Evolutionary conservation across 2,113 vertebrate species (phyloP).

Genomic region (Martes martes): DNA sequence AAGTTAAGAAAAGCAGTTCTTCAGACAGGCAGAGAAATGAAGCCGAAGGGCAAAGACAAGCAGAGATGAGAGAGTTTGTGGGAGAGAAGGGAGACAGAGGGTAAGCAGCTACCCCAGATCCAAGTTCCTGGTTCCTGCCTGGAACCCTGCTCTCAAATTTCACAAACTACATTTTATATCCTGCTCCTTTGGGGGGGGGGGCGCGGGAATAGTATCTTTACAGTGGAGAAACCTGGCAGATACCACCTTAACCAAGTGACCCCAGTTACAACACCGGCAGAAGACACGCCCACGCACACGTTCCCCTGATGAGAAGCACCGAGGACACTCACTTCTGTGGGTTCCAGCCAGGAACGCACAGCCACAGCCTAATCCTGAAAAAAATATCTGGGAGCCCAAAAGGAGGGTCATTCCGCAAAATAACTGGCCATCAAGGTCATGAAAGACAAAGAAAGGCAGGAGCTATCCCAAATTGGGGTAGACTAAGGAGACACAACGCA

Average conservation of each 20-base stretch:
- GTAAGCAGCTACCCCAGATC: neutral
- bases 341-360: neutral
- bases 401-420: neutral
- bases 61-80: neutral
- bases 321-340: neutral
- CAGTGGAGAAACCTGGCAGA: neutral
- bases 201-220: accelerated
- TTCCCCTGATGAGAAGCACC: neutral
- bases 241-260: neutral
- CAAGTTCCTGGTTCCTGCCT: neutral
- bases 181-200: neutral
- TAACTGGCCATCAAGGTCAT: neutral
- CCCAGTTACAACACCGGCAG: neutral
- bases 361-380: neutral
- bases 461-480: neutral
- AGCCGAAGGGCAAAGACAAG: neutral
- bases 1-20: neutral
- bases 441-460: neutral
- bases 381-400: neutral
- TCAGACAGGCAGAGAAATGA: neutral
- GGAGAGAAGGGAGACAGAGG: neutral
- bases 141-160: neutral
- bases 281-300: neutral
- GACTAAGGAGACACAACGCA: neutral
- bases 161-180: neutral